Evolutionary conservation across 2,888 invertebrate species (phyloP).

Genomic region (Drosophila merina): DNA sequence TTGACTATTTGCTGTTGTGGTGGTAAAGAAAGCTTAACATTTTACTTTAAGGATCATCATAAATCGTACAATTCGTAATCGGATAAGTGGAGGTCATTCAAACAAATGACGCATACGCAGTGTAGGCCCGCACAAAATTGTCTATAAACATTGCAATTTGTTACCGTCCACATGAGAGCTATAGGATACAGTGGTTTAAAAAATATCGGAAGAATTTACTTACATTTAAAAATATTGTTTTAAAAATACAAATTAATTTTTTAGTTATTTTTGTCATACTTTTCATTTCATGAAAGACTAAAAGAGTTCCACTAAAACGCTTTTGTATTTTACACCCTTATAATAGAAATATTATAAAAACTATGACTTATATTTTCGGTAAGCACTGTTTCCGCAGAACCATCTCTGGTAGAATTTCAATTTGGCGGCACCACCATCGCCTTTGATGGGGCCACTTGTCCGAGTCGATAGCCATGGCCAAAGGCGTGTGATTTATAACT

Average conservation of each 20-base stretch:
- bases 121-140: slow-evolving; percentile 34
- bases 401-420: slow-evolving; percentile 23
- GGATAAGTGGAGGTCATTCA: slow-evolving; percentile 24
- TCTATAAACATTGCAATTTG: slow-evolving; percentile 52
- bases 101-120: slow-evolving; percentile 45
- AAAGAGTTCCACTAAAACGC: too few relatives aligned
- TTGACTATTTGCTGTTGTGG: slow-evolving; percentile 10
- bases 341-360: background rate
- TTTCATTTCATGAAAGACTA: too few relatives aligned
- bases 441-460: slow-evolving; percentile 26
- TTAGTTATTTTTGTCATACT: too few relatives aligned
- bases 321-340: too few relatives aligned
- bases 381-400: slow-evolving; percentile 8
- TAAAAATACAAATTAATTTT: too few relatives aligned
- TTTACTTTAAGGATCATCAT: slow-evolving; percentile 32
- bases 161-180: slow-evolving; percentile 11
- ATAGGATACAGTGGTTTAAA: slow-evolving; percentile 1
- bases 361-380: background rate
- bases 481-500: slow-evolving; percentile 65
- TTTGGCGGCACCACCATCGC: slow-evolving; percentile 9
- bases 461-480: slow-evolving; percentile 25
- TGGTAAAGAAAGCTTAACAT: slow-evolving; percentile 2
- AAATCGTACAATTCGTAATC: slow-evolving; percentile 28
- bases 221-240: background rate
- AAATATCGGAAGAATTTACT: background rate